Evolutionary conservation across 2,797 vertebrate species (phyloP).

Genomic region (Cichlasoma orientale): DNA sequence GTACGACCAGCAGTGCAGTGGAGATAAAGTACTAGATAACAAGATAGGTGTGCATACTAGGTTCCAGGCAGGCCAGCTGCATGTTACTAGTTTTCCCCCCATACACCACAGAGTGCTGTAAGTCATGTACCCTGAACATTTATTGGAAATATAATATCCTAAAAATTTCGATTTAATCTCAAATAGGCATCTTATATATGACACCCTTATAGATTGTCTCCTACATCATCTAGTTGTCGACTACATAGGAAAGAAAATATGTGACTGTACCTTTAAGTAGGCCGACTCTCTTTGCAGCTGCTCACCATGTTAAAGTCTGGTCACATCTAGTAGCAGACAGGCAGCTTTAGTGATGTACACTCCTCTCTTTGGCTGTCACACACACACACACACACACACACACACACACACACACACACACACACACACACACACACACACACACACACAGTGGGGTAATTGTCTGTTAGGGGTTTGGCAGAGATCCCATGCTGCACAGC

Average conservation of each 20-base stretch:
- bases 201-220: neutral
- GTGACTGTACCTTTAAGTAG: slow-evolving; percentile 66
- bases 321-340: slow-evolving; percentile 72
- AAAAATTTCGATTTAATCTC: neutral
- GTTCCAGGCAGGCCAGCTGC: neutral
- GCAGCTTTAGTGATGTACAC: slow-evolving; percentile 61
- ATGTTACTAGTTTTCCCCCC: neutral
- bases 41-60: neutral
- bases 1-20: neutral
- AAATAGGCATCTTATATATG: neutral
- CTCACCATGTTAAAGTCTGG: slow-evolving; percentile 69
- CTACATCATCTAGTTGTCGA: neutral
- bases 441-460: slow-evolving; percentile 71
- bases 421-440: slow-evolving; percentile 17
- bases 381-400: slow-evolving; percentile 6
- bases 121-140: neutral
- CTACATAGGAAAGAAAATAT: slow-evolving; percentile 4
- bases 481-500: slow-evolving; percentile 70
- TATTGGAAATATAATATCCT: neutral
- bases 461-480: slow-evolving; percentile 77
- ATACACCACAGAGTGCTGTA: neutral
- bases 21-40: neutral
- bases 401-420: slow-evolving; percentile 28
- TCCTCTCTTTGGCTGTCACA: slow-evolving; percentile 33
- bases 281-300: slow-evolving; percentile 57